These are phyloP conservation scores for Siniperca undulata DNA, from an alignment of 2,797 vertebrate genomes.

Conservation along the genomic window DNA sequence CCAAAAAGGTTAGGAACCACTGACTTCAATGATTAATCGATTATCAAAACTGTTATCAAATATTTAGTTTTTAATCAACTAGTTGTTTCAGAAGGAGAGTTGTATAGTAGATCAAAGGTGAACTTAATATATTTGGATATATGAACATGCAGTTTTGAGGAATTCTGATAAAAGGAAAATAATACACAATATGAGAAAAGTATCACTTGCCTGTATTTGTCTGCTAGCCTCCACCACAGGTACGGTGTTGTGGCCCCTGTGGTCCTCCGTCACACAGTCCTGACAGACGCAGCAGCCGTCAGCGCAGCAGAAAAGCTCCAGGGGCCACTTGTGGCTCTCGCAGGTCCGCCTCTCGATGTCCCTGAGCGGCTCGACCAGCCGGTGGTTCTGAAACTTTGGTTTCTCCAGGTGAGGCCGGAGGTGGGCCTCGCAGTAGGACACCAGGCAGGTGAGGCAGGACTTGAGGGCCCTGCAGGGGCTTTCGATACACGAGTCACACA, in stretches of 20 bases:
- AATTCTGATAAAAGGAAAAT: not conserved
- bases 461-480: slow-evolving; percentile 80
- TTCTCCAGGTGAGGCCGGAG: slow-evolving; percentile 88
- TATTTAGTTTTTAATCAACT: not conserved
- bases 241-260: slow-evolving; percentile 80
- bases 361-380: slow-evolving; percentile 83
- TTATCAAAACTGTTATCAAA: not conserved
- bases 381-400: slow-evolving; percentile 82
- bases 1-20: not conserved
- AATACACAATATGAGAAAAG: not conserved
- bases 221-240: slow-evolving; percentile 78
- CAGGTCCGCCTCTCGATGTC: slow-evolving; percentile 89
- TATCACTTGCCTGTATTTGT: slow-evolving; percentile 75
- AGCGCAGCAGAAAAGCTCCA: slow-evolving; percentile 86
- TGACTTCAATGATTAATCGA: not conserved
- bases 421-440: slow-evolving; percentile 87
- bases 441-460: slow-evolving; percentile 88
- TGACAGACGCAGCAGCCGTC: slow-evolving; percentile 88
- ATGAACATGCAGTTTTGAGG: not conserved
- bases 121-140: not conserved
- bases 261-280: slow-evolving; percentile 84
- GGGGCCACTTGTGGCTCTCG: slow-evolving; percentile 84
- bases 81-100: not conserved
- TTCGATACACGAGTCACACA: slow-evolving; percentile 87
- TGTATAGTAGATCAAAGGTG: not conserved